phyloP scores from a whole-genome alignment of 2,888 invertebrate genomes.

The Drosophila demipolita region DNA sequence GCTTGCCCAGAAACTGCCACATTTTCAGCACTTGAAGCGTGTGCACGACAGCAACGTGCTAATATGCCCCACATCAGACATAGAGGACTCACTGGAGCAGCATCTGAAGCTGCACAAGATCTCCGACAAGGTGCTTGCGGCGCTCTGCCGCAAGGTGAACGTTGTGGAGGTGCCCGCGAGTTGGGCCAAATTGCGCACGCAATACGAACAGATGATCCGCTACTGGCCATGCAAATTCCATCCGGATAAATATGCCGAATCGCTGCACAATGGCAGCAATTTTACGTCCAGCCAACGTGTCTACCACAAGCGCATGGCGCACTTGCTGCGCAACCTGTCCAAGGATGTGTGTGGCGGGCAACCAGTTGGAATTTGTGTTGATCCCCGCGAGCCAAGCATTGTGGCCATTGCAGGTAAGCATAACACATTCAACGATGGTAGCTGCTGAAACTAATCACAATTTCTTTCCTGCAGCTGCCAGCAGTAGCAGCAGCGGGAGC shows the following conservation, averaged over 20 bases:
- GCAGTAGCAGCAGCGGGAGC: not conserved
- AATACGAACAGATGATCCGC: conserved; percentile 87
- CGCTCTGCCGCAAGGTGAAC: conserved; percentile 84
- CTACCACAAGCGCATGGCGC: conserved; percentile 87
- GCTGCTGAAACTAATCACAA: not conserved
- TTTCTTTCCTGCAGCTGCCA: conserved; percentile 18
- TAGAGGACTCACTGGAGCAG: conserved; percentile 83
- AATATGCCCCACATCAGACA: conserved; percentile 85
- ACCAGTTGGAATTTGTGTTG: conserved; percentile 89
- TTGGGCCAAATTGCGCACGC: conserved; percentile 89
- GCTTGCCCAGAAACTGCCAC: conserved; percentile 87
- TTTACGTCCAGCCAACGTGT: conserved; percentile 87
- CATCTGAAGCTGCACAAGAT: conserved; percentile 67
- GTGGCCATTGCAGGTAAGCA: conserved; percentile 87
- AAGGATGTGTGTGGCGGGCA: conserved; percentile 70
- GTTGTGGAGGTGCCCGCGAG: conserved; percentile 87
- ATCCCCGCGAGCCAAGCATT: conserved; percentile 88
- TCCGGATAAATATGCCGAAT: conserved; percentile 91
- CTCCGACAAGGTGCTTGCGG: conserved; percentile 52
- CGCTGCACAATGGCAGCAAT: conserved; percentile 87
- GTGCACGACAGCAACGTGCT: conserved; percentile 88
- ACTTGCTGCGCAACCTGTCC: conserved; percentile 83
- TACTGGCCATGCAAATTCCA: conserved; percentile 95
- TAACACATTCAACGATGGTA: no score
- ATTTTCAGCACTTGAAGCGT: conserved; percentile 91